A percentile compares a stretch with the other conserved stretches of the same genome.
Evolutionary conservation across 2,113 vertebrate genomes (phyloP).

Genomic region (Dasyprocta punctata): DNA sequence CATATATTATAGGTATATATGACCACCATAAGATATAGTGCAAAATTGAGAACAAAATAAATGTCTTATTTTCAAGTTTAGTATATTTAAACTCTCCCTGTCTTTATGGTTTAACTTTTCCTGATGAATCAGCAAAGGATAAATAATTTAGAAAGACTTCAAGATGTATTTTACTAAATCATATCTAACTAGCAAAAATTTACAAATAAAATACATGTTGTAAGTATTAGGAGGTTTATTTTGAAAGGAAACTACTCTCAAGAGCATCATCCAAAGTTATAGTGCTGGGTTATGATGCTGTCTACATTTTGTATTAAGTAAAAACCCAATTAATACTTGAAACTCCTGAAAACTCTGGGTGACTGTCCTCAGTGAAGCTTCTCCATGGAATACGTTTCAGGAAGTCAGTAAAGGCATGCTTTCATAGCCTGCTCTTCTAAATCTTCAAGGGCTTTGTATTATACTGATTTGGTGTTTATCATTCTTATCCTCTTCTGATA

Average conservation of each 20-base stretch:
- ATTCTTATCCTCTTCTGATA: conserved; percentile 26
- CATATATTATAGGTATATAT: neutral
- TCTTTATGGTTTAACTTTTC: neutral
- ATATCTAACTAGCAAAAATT: conserved; percentile 54
- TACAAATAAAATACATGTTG: conserved; percentile 55
- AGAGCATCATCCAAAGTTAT: conserved; percentile 24
- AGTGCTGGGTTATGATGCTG: conserved; percentile 31
- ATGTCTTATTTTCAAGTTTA: conserved; percentile 61
- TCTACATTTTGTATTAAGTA: conserved; percentile 31
- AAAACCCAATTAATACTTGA: conserved; percentile 53
- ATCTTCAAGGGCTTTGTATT: neutral
- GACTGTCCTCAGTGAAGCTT: neutral
- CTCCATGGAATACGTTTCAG: neutral
- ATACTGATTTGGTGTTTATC: neutral
- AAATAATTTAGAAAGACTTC: conserved; percentile 36
- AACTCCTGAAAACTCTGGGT: neutral
- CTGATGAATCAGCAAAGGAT: neutral
- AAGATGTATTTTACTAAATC: conserved; percentile 44
- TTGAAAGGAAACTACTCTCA: conserved; percentile 46
- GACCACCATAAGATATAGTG: neutral
- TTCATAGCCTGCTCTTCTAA: neutral
- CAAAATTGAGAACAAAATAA: conserved; percentile 49
- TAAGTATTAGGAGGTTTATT: conserved; percentile 52
- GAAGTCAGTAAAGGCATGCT: neutral
- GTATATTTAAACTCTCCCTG: neutral